Evolutionary conservation across 2,888 invertebrate species (phyloP).

Genomic region (Meganola albula): DNA sequence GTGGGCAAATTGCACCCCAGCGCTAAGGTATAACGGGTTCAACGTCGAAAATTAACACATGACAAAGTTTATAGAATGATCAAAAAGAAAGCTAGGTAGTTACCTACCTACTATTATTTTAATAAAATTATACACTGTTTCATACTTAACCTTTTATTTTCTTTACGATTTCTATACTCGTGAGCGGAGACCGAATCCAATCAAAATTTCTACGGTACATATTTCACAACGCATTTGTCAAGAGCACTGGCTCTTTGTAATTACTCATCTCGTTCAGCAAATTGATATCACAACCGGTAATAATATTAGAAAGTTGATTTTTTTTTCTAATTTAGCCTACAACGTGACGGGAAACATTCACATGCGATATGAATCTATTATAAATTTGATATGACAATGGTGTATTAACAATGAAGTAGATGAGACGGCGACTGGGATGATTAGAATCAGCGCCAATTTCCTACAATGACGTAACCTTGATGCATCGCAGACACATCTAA

Average conservation of each 20-base stretch:
- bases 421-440: conserved; percentile 39
- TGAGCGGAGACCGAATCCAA: conserved; percentile 47
- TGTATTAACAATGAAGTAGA: conserved; percentile 57
- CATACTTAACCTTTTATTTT: background rate
- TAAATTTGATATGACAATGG: conserved; percentile 65
- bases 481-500: too few species aligned
- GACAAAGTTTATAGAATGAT: too few species aligned
- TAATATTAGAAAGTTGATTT: conserved; percentile 45
- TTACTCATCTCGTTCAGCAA: conserved; percentile 64
- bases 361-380: conserved; percentile 53
- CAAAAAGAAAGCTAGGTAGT: background rate
- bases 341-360: conserved; percentile 39
- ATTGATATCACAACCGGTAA: conserved; percentile 63
- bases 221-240: conserved; percentile 71
- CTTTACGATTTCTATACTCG: conserved; percentile 18
- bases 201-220: conserved; percentile 65
- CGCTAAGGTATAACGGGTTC: too few species aligned
- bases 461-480: too few species aligned
- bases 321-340: conserved; percentile 30
- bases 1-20: too few species aligned
- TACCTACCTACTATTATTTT: background rate
- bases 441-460: conserved; percentile 48
- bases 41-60: too few species aligned
- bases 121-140: background rate
- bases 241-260: conserved; percentile 54